Conservation (phyloP, 1,140 invertebrate genomes). For the Catajapyx aquilonaris region DNA sequence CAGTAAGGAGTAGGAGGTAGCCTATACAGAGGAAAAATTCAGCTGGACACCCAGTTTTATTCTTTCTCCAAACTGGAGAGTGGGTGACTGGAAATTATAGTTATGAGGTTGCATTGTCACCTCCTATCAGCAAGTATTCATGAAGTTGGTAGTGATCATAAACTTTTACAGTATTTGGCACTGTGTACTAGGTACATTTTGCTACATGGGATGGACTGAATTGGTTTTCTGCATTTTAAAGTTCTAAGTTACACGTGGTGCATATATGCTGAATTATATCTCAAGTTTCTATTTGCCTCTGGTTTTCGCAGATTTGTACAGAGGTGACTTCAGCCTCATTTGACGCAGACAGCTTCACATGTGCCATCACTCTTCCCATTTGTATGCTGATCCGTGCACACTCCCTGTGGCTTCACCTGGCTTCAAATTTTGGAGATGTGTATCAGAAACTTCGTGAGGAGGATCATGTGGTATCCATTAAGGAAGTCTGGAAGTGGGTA, state of each 20-base stretch:
- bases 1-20: too few relatives aligned
- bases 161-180: constrained; percentile 20
- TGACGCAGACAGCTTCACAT: constrained; percentile 24
- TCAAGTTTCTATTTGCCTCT: constrained; percentile 4
- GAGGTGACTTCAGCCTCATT: constrained; percentile 18
- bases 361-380: constrained; percentile 25
- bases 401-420: constrained; percentile 22
- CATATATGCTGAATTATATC: not conserved
- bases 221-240: constrained; percentile 3
- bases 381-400: constrained; percentile 23
- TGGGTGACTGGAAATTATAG: too few relatives aligned
- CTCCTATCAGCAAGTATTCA: constrained; percentile 16
- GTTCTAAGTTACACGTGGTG: too few relatives aligned
- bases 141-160: constrained; percentile 22
- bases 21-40: too few relatives aligned
- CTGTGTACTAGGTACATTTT: constrained; percentile 11
- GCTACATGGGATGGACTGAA: too few relatives aligned
- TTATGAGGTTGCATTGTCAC: too few relatives aligned
- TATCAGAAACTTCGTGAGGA: constrained; percentile 12
- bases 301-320: constrained; percentile 18
- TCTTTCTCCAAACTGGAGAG: too few relatives aligned
- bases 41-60: too few relatives aligned
- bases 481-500: constrained; percentile 42
- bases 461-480: constrained; percentile 25
- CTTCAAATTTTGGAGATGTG: constrained; percentile 13